These are phyloP conservation scores for Megatriorchis doriae DNA, from an alignment of 2,113 vertebrate genomes.

Conservation along the genomic window DNA sequence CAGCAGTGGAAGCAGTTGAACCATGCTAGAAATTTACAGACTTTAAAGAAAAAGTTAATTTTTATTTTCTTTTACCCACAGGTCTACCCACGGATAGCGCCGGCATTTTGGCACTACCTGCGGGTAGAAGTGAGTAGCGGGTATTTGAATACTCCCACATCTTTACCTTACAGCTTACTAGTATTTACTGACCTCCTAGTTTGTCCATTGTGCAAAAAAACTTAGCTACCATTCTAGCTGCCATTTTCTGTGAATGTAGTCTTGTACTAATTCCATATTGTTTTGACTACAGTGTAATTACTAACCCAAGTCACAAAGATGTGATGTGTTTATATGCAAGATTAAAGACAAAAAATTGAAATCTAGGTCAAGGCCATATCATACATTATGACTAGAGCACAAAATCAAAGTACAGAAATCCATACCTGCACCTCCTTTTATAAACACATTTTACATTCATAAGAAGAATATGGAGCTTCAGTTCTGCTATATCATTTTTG, in stretches of 20 bases:
- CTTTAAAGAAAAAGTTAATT: slow-evolving; percentile 67
- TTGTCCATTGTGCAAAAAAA: slow-evolving; percentile 35
- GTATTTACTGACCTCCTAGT: slow-evolving; percentile 19
- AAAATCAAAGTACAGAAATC: neutral
- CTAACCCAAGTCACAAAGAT: slow-evolving; percentile 7
- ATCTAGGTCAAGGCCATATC: slow-evolving; percentile 29
- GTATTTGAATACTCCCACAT: slow-evolving; percentile 64
- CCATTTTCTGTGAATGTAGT: slow-evolving; percentile 50
- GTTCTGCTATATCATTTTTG: slow-evolving; percentile 19
- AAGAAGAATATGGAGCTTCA: slow-evolving; percentile 26
- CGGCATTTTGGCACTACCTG: slow-evolving; percentile 80
- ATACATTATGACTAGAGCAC: slow-evolving; percentile 14
- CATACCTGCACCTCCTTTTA: slow-evolving; percentile 25
- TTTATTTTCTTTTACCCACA: slow-evolving; percentile 73
- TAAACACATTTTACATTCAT: slow-evolving; percentile 34
- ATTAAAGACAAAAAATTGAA: neutral
- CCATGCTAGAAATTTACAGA: slow-evolving; percentile 5
- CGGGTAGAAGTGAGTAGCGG: slow-evolving; percentile 78
- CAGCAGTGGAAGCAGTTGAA: neutral
- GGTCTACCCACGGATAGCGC: slow-evolving; percentile 78
- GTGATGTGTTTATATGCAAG: neutral
- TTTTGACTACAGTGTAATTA: slow-evolving; percentile 1
- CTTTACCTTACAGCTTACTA: slow-evolving; percentile 39
- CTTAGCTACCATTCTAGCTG: slow-evolving; percentile 46
- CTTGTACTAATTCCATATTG: slow-evolving; percentile 33